Evolutionary conservation across 2,888 invertebrate genomes (phyloP), one percentile per base, ranked within the genome.

Genomic region (Watsonalla binaria): DNA sequence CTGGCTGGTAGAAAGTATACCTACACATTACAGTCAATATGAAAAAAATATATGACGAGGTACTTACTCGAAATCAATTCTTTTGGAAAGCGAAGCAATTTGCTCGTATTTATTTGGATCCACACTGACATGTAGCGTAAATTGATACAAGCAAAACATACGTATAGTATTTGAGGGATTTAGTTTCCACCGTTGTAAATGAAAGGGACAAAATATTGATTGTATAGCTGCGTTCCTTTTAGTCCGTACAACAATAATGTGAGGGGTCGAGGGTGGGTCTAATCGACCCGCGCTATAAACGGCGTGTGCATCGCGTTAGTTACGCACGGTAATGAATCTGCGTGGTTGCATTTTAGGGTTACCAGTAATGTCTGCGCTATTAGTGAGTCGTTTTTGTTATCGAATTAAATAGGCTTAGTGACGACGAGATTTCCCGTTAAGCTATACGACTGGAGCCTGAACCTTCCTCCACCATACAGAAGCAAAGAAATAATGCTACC

Each of bases 301-400:
- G 73, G 79, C 82, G 82, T 82, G 85, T 76, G 71, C 76, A 74
- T 76, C 72, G 78, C 64, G 76, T 86, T 86, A 80, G 86, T 82
- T 80, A 83, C 82, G 82, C 77, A 56, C 65, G 68, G 76, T 79
- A 83, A 85, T 85, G 82, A 86, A 86, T 83, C 80, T 74, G 76
- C 72, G 72, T 66, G 74, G 75, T 78, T 80, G 78, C 75, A 77
- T 76, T 83, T 78, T 80, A 80, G 82, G 85, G 84, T 81, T 82
- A 77, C 68, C 75, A 73, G 70, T 66, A 65, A 72, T 68, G 67
- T 72, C 63, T 56, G 56, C 63, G 63, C 70, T 65, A 72, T 74
- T 74, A 74, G 64, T 68, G 76, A 72, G 76, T 74, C 72, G 76
- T 70, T 69, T 61, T 70, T 60, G 54, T 50, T 54, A 52, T 39